Percentiles rank a stretch among this genome's conserved stretches.
Evolutionary conservation across 2,888 invertebrate genomes (phyloP).

Genomic region (Listrodromus nycthemerus): DNA sequence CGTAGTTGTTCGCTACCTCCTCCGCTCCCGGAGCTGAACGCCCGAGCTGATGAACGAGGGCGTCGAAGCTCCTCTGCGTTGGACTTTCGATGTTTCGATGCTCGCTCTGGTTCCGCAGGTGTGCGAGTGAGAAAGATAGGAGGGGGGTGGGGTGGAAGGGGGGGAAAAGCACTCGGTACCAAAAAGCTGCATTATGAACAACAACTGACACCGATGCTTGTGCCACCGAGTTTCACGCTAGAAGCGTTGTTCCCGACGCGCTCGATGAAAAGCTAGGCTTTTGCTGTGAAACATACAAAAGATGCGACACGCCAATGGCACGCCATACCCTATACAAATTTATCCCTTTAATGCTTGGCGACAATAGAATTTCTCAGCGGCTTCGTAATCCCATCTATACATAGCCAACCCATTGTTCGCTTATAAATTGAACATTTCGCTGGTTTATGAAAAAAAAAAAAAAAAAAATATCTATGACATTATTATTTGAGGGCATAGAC

Average conservation of each 20-base stretch:
- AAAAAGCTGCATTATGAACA: slow-evolving; percentile 34
- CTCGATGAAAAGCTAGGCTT: slow-evolving; percentile 42
- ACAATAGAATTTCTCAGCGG: not conserved
- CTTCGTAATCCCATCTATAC: not conserved
- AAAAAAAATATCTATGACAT: not conserved
- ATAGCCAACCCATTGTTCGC: not conserved
- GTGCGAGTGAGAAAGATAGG: slow-evolving; percentile 17
- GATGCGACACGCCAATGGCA: slow-evolving; percentile 15
- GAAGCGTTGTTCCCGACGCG: slow-evolving; percentile 22
- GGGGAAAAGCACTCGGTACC: slow-evolving; percentile 36
- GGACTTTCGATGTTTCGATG: slow-evolving; percentile 53
- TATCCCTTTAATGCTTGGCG: slow-evolving; percentile 1
- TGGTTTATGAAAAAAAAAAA: not conserved
- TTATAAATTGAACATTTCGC: not conserved
- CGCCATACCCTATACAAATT: slow-evolving; percentile 4
- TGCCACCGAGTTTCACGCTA: not conserved
- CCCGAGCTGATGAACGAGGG: slow-evolving; percentile 34
- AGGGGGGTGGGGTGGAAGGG: not conserved
- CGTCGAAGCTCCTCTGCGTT: slow-evolving; percentile 33
- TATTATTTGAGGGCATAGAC: too few species aligned
- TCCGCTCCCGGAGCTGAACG: not conserved
- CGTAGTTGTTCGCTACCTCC: slow-evolving; percentile 10
- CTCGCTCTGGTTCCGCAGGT: slow-evolving; percentile 6
- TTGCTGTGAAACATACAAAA: slow-evolving; percentile 29
- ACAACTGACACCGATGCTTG: slow-evolving; percentile 36